Percentiles rank a stretch among this genome's conserved stretches.
Conservation (phyloP, 1,140 invertebrate genomes). For the Rhagoletis zephyria region DNA sequence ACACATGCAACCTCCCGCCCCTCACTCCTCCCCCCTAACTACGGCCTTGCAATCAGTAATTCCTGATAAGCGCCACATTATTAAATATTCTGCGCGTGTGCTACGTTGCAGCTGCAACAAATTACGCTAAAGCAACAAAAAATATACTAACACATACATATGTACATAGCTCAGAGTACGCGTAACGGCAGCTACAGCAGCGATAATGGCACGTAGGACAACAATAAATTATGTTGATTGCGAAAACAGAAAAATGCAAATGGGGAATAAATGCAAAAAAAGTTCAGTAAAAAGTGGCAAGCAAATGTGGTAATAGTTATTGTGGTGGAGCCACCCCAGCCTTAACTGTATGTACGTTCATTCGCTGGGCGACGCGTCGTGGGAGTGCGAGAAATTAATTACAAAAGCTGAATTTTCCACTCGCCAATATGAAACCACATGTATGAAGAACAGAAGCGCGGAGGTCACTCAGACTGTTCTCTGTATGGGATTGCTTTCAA, state of each 20-base stretch:
- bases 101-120: not conserved
- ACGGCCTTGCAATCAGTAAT: not conserved
- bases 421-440: not conserved
- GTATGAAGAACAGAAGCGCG: not conserved
- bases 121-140: not conserved
- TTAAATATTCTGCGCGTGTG: constrained; percentile 7
- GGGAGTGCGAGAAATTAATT: not conserved
- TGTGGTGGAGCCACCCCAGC: not conserved
- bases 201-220: constrained; percentile 18
- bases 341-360: not conserved
- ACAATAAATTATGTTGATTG: constrained; percentile 13
- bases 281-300: not conserved
- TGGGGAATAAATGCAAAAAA: not conserved
- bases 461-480: too few species aligned
- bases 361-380: not conserved
- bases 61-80: constrained; percentile 11
- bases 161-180: not conserved
- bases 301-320: not conserved
- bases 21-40: not conserved
- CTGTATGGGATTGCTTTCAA: not conserved
- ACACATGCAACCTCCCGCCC: too few species aligned
- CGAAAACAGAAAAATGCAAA: not conserved
- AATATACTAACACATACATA: too few species aligned
- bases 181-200: not conserved
- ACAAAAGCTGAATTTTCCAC: not conserved